Base-by-base conservation (phyloP, 1,140 invertebrate genomes). In the Hycleus cichorii region DNA sequence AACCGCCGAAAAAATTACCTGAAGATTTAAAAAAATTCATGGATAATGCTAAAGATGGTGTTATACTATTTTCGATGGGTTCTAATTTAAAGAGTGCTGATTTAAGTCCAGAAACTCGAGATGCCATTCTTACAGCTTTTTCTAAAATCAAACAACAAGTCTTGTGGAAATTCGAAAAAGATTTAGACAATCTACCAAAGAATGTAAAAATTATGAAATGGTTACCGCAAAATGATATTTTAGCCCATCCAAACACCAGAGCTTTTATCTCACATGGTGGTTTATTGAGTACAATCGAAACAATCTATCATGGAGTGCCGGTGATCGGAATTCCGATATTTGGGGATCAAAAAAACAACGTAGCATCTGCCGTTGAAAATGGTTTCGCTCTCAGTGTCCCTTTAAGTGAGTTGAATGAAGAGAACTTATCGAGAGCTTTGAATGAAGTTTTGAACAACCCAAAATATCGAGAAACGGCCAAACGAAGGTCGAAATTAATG, bases 211-310 rank as follows among this genome's bases (percentile, higher is more conserved):
- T 12, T 4, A 32, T 18, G 18, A 80, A 80, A 45, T 89, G 87
- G 87, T 69, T 88, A 3, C 86, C 86, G 0, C 87, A 90, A 66
- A 81, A 80, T 55, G 85, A 86, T 65, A 75, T 88, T 60, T 70
- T 88, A 65, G 74, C 66, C 6, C 80, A 4, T 42, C 5, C 6
- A 42, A 42, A 42, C 4, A 9, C 10, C 3, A 1, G 4, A 42
- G 45, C 78, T 3, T 82, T 82, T 61, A 74, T 82, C 3, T 75
- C 75, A 18, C 80, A 82, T 58, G 79, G 79, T 49, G 80, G 80
- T 3, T 66, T 75, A 39, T 70, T 78, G 32, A 79, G 80, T 50
- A 67, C 70, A 3, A 75, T 72, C 9, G 81, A 83, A 64, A 71
- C 76, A 0, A 64, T 77, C 3, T 74, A 76, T 55, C 65, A 73